Base-by-base conservation (phyloP, 2,888 invertebrate species). In the Sinohyriopsis cumingii region DNA sequence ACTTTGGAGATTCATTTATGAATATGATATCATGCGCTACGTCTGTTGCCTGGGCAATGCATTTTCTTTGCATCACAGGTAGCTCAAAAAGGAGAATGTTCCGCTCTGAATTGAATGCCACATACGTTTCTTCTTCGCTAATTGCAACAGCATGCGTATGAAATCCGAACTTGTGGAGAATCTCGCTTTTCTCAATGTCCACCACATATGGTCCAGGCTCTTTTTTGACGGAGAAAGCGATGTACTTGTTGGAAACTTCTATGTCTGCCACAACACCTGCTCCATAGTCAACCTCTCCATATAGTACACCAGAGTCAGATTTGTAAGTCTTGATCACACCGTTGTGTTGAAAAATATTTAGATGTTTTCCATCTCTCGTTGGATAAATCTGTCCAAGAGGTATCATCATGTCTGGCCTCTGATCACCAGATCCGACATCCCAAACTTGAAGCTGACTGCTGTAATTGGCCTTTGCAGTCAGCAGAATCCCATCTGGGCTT, bases 341-440 rank as follows among this genome's bases (percentile, higher is more conserved):
- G 70, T 84, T 78, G 59, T 82, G 83, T 45, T 81, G 78, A 69
- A 87, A 80, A 15, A 85, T 80, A 67, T 82, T 81, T 20, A 87
- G 75, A 59, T 78, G 85, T 53, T 72, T 79, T 9, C 86, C 86
- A 69, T 84, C 82, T 20, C 74, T 79, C 19, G 84, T 82, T 9
- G 86, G 82, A 67, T 79, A 76, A 25, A 86, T 75, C 28, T 78
- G 71, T 2, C 84, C 84, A 15, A 81, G 65, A 0, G 83, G 84
- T 59, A 86, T 73, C 69, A 77, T 80, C 55, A 87, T 79, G 55
- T 86, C 86, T 12, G 83, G 86, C 20, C 82, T 65, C 18, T 84
- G 82, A 56, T 86, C 85, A 12, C 84, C 87, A n/a, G 80, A 74
- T n/a, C 78, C 76, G 55, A 87, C 72, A 59, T 86, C 85, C 86